Evolutionary conservation across 1,140 invertebrate genomes (phyloP).

Genomic region (Bombus confusus): DNA sequence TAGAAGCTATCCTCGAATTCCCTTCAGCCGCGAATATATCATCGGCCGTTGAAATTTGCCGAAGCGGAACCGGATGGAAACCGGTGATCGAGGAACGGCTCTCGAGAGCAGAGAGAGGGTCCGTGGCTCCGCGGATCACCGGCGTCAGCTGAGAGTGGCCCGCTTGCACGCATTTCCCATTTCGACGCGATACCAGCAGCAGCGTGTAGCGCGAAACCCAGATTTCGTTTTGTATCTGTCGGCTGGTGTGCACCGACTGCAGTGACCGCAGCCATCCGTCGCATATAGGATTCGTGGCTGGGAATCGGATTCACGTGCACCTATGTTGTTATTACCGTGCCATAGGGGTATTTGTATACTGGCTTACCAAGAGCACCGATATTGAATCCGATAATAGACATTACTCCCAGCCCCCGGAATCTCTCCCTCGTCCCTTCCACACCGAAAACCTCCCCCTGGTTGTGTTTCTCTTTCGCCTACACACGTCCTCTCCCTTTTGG

Average conservation of each 20-base stretch:
- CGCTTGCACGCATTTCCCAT: slow-evolving; percentile 40
- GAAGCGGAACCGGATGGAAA: neutral
- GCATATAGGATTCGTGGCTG: slow-evolving; percentile 72
- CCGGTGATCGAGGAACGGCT: neutral
- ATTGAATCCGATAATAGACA: slow-evolving; percentile 83
- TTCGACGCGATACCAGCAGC: slow-evolving; percentile 13
- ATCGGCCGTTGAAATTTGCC: neutral
- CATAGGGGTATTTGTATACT: slow-evolving; percentile 82
- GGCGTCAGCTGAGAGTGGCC: slow-evolving; percentile 25
- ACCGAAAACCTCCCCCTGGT: neutral
- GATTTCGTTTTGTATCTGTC: slow-evolving; percentile 53
- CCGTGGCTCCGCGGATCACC: neutral
- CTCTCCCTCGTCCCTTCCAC: slow-evolving; percentile 15
- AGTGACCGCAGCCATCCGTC: slow-evolving; percentile 74
- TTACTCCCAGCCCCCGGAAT: slow-evolving; percentile 64
- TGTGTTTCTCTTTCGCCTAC: slow-evolving; percentile 16
- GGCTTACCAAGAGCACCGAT: slow-evolving; percentile 81
- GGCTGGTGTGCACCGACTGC: slow-evolving; percentile 48
- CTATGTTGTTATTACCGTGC: slow-evolving; percentile 81
- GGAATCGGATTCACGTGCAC: slow-evolving; percentile 77
- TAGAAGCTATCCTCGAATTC: neutral
- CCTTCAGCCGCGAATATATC: neutral
- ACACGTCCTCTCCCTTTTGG: neutral
- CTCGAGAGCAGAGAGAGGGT: neutral
- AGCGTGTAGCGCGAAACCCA: slow-evolving; percentile 47